These are phyloP conservation scores for Thysanoteuthis rhombus DNA, from an alignment of 2,888 invertebrate species.

Conservation along the genomic window DNA sequence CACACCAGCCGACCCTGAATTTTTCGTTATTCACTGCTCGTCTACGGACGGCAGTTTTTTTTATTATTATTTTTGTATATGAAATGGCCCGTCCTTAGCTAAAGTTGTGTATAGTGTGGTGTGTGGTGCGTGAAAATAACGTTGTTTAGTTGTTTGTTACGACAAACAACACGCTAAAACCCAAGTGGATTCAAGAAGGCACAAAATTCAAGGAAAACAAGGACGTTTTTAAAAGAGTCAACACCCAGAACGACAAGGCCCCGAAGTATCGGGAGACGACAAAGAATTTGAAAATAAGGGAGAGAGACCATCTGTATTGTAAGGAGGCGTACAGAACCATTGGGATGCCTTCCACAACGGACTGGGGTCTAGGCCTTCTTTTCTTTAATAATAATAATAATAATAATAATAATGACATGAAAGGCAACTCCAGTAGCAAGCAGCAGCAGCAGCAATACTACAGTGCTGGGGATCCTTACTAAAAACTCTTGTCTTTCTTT, in stretches of 20 bases:
- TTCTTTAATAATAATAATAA: neutral
- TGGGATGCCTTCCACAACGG: neutral
- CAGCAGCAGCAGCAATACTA: slow-evolving; percentile 1
- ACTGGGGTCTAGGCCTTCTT: neutral
- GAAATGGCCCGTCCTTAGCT: neutral
- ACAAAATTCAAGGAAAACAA: neutral
- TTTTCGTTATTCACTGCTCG: neutral
- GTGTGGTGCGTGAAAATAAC: slow-evolving; percentile 30
- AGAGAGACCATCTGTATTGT: neutral
- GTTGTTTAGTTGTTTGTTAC: neutral
- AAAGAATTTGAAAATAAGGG: slow-evolving; percentile 12
- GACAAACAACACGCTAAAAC: neutral
- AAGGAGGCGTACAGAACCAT: neutral
- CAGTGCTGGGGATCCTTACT: neutral
- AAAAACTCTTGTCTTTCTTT: slow-evolving; percentile 13
- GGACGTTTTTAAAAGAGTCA: neutral
- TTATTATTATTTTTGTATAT: too few relatives aligned
- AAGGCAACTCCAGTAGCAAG: neutral
- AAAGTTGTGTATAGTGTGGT: slow-evolving; percentile 31
- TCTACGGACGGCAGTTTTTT: neutral
- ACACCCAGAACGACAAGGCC: neutral
- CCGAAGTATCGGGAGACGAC: neutral
- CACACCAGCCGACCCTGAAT: neutral
- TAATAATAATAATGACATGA: neutral
- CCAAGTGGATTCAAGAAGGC: neutral